Evolutionary conservation across 2,888 invertebrate species (phyloP).

Genomic region (Oscheius sp.): DNA sequence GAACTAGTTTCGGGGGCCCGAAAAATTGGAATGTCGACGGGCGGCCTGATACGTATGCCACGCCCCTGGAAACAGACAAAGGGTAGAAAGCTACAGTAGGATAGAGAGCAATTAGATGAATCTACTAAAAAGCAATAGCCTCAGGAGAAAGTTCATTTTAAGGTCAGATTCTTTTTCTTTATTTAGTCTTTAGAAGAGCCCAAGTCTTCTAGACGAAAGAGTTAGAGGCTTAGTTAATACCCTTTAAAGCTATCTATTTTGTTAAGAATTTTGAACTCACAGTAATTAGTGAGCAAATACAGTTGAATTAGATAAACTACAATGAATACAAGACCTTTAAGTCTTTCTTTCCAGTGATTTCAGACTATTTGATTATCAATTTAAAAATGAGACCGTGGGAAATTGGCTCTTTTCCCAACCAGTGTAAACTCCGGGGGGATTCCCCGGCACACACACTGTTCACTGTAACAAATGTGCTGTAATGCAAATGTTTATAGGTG

Average conservation of each 20-base stretch:
- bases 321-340: neutral
- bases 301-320: neutral
- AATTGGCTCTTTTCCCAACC: conserved; percentile 4
- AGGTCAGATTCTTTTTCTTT: too few species aligned
- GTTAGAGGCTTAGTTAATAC: too few species aligned
- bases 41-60: conserved; percentile 23
- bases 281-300: too few species aligned
- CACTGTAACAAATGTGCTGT: conserved; percentile 58
- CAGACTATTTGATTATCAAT: neutral
- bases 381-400: conserved; percentile 26
- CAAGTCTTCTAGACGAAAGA: too few species aligned
- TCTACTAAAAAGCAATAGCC: too few species aligned
- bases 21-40: conserved; percentile 31
- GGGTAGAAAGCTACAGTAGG: conserved; percentile 10
- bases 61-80: neutral
- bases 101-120: neutral
- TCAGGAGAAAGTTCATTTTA: too few species aligned
- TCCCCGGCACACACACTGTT: too few species aligned
- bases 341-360: neutral
- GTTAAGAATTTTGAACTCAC: too few species aligned
- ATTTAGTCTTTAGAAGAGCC: too few species aligned
- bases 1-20: conserved; percentile 25
- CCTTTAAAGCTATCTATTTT: too few species aligned
- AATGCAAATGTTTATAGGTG: conserved; percentile 50
- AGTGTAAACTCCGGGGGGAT: conserved; percentile 27